A percentile compares a stretch with the other conserved stretches of the same genome.
Evolutionary conservation across 2,888 invertebrate genomes (phyloP).

Genomic region (Xanthia togata): DNA sequence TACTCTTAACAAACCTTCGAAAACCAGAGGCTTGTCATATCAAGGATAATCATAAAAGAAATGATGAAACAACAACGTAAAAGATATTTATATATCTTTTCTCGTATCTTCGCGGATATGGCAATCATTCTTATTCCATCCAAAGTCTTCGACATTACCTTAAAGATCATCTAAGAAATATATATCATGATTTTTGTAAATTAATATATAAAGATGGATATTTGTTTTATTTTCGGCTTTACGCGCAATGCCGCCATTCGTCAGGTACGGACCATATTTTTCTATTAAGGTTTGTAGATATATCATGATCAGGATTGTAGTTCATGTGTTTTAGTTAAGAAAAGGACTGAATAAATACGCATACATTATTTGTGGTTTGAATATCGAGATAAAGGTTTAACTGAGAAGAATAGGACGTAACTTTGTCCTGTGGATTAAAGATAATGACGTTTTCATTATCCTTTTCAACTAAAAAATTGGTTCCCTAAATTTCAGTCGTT

Average conservation of each 20-base stretch:
- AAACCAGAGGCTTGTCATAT: slow-evolving; percentile 8
- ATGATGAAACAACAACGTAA: slow-evolving; percentile 10
- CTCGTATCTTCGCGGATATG: neutral
- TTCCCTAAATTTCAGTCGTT: neutral
- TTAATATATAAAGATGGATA: slow-evolving; percentile 42
- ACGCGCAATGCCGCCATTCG: slow-evolving; percentile 16
- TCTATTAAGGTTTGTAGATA: slow-evolving; percentile 21
- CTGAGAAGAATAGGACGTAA: neutral
- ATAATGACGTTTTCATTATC: neutral
- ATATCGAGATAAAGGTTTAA: neutral
- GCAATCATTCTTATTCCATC: slow-evolving; percentile 32
- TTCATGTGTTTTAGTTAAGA: slow-evolving; percentile 23
- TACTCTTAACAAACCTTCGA: slow-evolving; percentile 2
- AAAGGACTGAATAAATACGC: neutral
- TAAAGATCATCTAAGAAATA: slow-evolving; percentile 18
- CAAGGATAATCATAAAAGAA: slow-evolving; percentile 36
- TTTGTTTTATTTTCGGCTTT: slow-evolving; percentile 20
- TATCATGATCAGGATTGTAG: slow-evolving; percentile 12
- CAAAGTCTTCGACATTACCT: slow-evolving; percentile 30
- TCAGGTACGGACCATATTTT: slow-evolving; percentile 32
- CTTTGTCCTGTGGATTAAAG: too few species aligned
- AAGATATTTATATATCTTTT: slow-evolving; percentile 29
- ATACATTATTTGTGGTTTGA: neutral
- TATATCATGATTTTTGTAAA: slow-evolving; percentile 46
- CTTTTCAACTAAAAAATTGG: neutral